phyloP scores from a whole-genome alignment of 2,113 vertebrate genomes.

The Anseranas semipalmata region DNA sequence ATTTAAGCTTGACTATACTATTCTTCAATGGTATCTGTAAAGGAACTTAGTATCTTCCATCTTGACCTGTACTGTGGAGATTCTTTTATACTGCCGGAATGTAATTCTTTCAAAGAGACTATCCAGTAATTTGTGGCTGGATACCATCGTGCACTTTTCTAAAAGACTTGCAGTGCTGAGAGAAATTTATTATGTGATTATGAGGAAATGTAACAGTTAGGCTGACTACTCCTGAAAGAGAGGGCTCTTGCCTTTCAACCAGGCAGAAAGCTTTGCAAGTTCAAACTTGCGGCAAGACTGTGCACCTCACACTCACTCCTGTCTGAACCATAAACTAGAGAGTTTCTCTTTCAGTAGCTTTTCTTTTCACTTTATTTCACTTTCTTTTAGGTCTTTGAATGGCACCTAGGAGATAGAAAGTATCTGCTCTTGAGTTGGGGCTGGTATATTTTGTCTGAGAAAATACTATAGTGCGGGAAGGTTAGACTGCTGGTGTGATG shows the following conservation, averaged over 20 bases:
- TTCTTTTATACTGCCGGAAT: conserved; percentile 27
- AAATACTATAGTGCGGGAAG: neutral
- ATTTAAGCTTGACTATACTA: conserved; percentile 14
- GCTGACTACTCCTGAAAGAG: neutral
- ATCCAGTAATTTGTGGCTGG: conserved; percentile 3
- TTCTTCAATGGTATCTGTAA: conserved; percentile 23
- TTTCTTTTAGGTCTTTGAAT: neutral
- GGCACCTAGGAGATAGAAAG: neutral
- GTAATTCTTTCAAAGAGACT: conserved; percentile 35
- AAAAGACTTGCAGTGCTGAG: neutral
- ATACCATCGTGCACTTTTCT: neutral
- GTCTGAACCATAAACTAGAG: neutral
- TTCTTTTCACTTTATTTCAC: neutral
- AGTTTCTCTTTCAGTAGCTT: neutral
- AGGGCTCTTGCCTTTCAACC: conserved; percentile 29
- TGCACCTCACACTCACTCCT: neutral
- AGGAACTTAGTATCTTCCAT: conserved; percentile 6
- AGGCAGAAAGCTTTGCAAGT: neutral
- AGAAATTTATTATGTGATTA: conserved; percentile 40
- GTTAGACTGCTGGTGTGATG: neutral
- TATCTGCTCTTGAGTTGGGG: neutral
- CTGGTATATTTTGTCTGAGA: neutral
- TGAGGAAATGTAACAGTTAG: neutral
- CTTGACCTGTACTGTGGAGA: conserved; percentile 6
- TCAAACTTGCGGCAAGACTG: neutral